phyloP scores from a whole-genome alignment of 2,888 invertebrate genomes.

The Barypeithes pellucidus region DNA sequence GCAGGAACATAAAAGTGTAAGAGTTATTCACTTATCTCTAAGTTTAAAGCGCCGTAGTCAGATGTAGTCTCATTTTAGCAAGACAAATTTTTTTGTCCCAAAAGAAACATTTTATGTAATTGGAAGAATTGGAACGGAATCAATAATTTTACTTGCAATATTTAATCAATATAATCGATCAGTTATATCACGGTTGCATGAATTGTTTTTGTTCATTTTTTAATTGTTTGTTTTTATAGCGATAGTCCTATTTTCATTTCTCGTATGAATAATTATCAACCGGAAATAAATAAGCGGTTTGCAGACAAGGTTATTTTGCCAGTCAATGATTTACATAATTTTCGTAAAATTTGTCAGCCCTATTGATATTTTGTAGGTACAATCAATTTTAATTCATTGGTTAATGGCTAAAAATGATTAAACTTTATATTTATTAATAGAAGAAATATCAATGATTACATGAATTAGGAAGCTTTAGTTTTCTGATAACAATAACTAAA shows the following conservation, averaged over 20 bases:
- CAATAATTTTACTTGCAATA: background rate
- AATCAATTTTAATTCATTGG: background rate
- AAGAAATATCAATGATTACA: too few species aligned
- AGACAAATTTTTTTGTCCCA: too few species aligned
- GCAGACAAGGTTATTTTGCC: slow-evolving; percentile 1
- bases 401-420: background rate
- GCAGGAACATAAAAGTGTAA: too few species aligned
- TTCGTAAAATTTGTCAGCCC: slow-evolving; percentile 10
- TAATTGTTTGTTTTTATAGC: slow-evolving; percentile 11
- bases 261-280: slow-evolving; percentile 14
- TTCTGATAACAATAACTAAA: too few species aligned
- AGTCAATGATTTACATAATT: slow-evolving; percentile 8
- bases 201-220: background rate
- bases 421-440: too few species aligned
- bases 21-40: too few species aligned
- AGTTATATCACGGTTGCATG: background rate
- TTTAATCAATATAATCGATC: background rate
- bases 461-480: too few species aligned
- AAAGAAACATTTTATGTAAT: too few species aligned
- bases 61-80: too few species aligned
- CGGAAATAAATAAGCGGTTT: slow-evolving; percentile 9
- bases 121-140: too few species aligned
- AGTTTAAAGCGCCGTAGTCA: too few species aligned
- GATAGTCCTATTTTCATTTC: slow-evolving; percentile 11
- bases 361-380: background rate